phyloP scores from a whole-genome alignment of 2,797 vertebrate genomes.

The Podargus strigoides region DNA sequence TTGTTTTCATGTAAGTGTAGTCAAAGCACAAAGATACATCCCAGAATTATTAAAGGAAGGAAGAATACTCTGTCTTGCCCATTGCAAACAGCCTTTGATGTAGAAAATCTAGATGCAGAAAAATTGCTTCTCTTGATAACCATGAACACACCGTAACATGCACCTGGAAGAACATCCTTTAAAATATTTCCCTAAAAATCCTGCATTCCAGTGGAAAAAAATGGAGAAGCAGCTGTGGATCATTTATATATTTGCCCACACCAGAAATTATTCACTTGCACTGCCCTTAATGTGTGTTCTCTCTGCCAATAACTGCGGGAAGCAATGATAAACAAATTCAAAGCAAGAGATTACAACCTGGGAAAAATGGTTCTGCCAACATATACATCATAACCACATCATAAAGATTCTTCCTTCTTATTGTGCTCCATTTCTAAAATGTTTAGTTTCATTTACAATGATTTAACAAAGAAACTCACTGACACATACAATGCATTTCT shows the following conservation, averaged over 20 bases:
- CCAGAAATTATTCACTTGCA: not conserved
- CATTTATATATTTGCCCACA: slow-evolving; percentile 7
- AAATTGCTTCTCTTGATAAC: not conserved
- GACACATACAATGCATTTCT: not conserved
- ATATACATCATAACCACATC: not conserved
- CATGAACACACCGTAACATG: not conserved
- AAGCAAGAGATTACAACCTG: slow-evolving; percentile 11
- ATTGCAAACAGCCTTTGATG: slow-evolving; percentile 1
- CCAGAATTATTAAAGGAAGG: not conserved
- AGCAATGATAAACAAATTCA: slow-evolving; percentile 22
- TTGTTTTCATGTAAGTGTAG: not conserved
- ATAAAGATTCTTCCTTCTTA: not conserved
- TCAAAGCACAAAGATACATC: not conserved
- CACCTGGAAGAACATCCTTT: not conserved
- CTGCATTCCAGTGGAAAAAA: not conserved
- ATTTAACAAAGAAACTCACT: slow-evolving; percentile 2
- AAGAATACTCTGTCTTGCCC: not conserved
- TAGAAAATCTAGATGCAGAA: not conserved
- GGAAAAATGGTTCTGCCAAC: not conserved
- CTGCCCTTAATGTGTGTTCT: not conserved
- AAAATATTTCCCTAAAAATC: not conserved
- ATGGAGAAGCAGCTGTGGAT: not conserved
- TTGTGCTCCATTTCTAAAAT: not conserved
- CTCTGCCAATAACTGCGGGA: slow-evolving; percentile 12
- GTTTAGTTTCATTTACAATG: not conserved